A percentile compares a stretch with the other conserved stretches of the same genome.
Evolutionary conservation across 2,797 vertebrate genomes (phyloP).

Genomic region (Ciconia nigra): DNA sequence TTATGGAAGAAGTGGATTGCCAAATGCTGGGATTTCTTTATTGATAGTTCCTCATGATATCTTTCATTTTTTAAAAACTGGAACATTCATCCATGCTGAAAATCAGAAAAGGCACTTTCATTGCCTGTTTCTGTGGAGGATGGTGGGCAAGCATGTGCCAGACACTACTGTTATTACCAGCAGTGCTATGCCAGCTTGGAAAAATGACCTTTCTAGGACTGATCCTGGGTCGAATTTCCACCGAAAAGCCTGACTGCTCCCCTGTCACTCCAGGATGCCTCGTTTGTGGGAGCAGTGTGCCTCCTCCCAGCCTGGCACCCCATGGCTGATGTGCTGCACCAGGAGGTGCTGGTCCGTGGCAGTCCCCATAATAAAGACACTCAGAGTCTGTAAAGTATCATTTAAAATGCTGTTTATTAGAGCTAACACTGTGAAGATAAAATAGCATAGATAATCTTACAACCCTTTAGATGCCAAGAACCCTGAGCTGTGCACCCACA

Average conservation of each 20-base stretch:
- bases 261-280: not conserved
- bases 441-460: not conserved
- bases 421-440: not conserved
- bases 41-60: not conserved
- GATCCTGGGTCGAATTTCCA: not conserved
- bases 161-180: not conserved
- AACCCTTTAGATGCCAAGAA: not conserved
- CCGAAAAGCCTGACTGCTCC: not conserved
- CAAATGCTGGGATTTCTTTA: not conserved
- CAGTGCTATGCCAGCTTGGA: not conserved
- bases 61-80: not conserved
- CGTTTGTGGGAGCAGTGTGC: not conserved
- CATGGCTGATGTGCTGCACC: not conserved
- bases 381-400: not conserved
- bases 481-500: rapidly evolving
- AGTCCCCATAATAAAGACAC: not conserved
- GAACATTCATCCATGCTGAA: not conserved
- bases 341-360: not conserved
- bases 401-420: not conserved
- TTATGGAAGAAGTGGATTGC: not conserved
- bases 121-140: not conserved
- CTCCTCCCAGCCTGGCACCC: not conserved
- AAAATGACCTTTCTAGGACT: not conserved
- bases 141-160: not conserved
- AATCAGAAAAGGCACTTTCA: not conserved